Evolutionary conservation across 1,140 invertebrate genomes (phyloP).

Genomic region (Drosophila willistoni): DNA sequence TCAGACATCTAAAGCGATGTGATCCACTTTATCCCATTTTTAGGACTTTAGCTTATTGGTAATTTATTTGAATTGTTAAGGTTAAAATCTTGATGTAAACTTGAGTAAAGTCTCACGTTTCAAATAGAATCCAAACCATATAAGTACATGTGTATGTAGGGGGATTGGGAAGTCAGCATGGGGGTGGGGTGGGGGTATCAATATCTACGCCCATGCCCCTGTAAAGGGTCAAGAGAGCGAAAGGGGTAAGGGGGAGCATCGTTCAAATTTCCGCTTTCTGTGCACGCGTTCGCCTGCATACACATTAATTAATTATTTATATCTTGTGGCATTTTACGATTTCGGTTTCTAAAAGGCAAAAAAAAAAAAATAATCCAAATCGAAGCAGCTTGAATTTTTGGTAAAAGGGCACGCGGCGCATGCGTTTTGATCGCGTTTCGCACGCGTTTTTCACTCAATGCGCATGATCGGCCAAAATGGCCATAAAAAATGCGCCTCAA

Average conservation of each 20-base stretch:
- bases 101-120: too few species aligned
- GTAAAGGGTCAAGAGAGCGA: neutral
- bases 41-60: too few species aligned
- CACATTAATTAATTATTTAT: conserved; percentile 68
- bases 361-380: conserved; percentile 10
- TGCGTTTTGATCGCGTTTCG: conserved; percentile 62
- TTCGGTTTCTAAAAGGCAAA: conserved; percentile 69
- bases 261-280: conserved; percentile 5
- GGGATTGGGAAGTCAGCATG: too few species aligned
- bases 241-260: neutral
- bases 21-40: too few species aligned
- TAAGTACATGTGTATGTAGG: too few species aligned
- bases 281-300: neutral
- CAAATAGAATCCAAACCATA: too few species aligned
- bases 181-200: too few species aligned
- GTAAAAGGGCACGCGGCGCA: conserved; percentile 24
- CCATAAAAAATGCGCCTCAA: conserved; percentile 64
- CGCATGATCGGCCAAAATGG: conserved; percentile 46
- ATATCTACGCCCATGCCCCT: neutral
- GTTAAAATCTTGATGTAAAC: too few species aligned
- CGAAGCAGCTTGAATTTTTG: conserved; percentile 30
- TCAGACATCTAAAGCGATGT: too few species aligned
- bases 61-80: too few species aligned
- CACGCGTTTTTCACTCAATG: conserved; percentile 55
- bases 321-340: conserved; percentile 61